A percentile compares a stretch with the other conserved stretches of the same genome.
Evolutionary conservation across 2,113 vertebrate genomes (phyloP).

Genomic region (Alligator sinensis): DNA sequence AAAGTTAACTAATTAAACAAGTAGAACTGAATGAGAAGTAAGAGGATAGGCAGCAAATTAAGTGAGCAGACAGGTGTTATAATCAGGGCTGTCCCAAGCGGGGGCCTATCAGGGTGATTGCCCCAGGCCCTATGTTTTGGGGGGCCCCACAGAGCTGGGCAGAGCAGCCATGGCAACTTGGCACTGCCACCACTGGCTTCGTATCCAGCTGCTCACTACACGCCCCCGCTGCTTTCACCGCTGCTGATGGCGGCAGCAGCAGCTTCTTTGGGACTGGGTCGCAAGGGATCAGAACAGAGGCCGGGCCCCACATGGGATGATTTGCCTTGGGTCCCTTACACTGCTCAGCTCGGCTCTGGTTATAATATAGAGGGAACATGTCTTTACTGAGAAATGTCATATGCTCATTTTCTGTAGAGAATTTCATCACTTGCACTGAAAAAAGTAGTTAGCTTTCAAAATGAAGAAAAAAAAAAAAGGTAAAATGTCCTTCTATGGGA

Average conservation of each 20-base stretch:
- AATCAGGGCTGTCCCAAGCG: not conserved
- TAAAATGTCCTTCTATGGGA: not conserved
- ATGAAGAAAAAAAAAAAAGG: rapidly evolving
- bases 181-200: too few relatives aligned
- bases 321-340: too few relatives aligned
- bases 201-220: too few relatives aligned
- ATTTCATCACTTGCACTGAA: not conserved
- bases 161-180: too few relatives aligned
- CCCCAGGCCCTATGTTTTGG: too few relatives aligned
- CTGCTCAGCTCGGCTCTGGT: not conserved
- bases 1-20: not conserved
- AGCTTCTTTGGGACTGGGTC: too few relatives aligned
- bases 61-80: not conserved
- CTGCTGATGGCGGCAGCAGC: too few relatives aligned
- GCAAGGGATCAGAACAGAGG: too few relatives aligned
- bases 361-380: not conserved
- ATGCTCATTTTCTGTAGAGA: not conserved
- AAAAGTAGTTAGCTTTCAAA: not conserved
- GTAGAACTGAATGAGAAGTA: not conserved
- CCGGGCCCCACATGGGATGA: too few relatives aligned
- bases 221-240: too few relatives aligned
- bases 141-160: too few relatives aligned
- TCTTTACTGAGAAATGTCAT: not conserved
- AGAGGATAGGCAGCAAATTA: not conserved
- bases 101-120: too few relatives aligned